A percentile compares a stretch with the other conserved stretches of the same genome.
These are phyloP conservation scores for Protonibea diacanthus DNA, from an alignment of 2,797 vertebrate species.

Conservation along the genomic window DNA sequence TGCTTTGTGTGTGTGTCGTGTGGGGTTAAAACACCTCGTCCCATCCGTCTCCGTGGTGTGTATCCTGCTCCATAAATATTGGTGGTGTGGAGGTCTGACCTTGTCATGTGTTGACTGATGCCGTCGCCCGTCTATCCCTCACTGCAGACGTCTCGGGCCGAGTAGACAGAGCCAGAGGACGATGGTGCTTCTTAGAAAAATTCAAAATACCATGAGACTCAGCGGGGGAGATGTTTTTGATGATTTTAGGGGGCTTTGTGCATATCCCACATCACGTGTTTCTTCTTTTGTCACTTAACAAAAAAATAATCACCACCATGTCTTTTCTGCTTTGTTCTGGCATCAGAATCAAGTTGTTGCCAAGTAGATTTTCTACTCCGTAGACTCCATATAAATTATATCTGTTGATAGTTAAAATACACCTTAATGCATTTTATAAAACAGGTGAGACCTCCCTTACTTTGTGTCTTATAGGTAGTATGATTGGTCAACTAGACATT, in stretches of 20 bases:
- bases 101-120: constrained; percentile 73
- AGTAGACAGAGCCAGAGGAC: not conserved
- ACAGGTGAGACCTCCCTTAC: too few species aligned
- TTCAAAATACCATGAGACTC: not conserved
- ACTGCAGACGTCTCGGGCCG: constrained; percentile 24
- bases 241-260: not conserved
- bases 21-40: constrained; percentile 8
- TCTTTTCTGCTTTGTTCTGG: too few species aligned
- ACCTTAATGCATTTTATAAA: too few species aligned
- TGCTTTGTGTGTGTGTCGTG: constrained; percentile 16
- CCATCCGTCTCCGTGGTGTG: constrained; percentile 53
- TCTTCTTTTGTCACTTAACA: not conserved
- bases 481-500: too few species aligned
- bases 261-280: not conserved
- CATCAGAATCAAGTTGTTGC: too few species aligned
- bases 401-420: too few species aligned
- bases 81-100: constrained; percentile 67
- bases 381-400: too few species aligned
- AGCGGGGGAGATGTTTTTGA: not conserved
- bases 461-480: too few species aligned
- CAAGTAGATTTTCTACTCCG: too few species aligned
- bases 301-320: not conserved
- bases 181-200: too few species aligned
- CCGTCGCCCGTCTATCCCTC: constrained; percentile 50
- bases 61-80: constrained; percentile 70